A percentile compares a stretch with the other conserved stretches of the same genome.
Conservation (phyloP, 2,888 invertebrate species). For the Caenorhabditis auriculariae region DNA sequence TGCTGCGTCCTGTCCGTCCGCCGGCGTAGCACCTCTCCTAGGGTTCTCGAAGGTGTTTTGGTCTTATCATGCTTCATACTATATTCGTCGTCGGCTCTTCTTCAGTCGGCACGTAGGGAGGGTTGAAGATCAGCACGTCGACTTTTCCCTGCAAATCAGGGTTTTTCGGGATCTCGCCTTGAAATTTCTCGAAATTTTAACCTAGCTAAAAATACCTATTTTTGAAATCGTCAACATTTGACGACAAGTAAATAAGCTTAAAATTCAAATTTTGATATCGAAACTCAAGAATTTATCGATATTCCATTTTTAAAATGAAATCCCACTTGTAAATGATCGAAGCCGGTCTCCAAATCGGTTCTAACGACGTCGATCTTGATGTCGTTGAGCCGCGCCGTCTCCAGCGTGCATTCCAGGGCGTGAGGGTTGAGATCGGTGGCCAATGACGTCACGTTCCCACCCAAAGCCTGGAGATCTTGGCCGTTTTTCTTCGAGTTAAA, state of each 20-base stretch:
- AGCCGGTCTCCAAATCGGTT: conserved; percentile 48
- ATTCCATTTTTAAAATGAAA: neutral
- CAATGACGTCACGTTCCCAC: conserved; percentile 39
- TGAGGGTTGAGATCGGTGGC: conserved; percentile 79
- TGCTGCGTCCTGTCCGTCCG: conserved; percentile 70
- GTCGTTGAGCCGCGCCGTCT: conserved; percentile 75
- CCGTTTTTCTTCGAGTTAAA: conserved; percentile 3
- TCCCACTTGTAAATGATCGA: conserved; percentile 16
- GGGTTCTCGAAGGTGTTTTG: neutral
- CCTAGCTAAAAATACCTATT: too few relatives aligned
- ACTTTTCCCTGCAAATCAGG: conserved; percentile 33
- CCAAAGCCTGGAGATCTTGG: conserved; percentile 35
- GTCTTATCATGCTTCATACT: neutral
- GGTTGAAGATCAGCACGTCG: conserved; percentile 91
- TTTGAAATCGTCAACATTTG: too few relatives aligned
- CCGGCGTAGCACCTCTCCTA: conserved; percentile 68
- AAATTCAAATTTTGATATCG: neutral
- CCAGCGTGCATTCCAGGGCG: conserved; percentile 76
- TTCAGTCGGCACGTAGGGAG: conserved; percentile 84
- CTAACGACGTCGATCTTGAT: conserved; percentile 67
- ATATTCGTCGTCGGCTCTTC: conserved; percentile 35
- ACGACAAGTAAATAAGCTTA: neutral
- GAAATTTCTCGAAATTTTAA: too few relatives aligned
- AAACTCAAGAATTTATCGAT: neutral
- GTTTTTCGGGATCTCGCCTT: too few relatives aligned